Conservation (phyloP, 2,113 vertebrate genomes). For the Nibea coibor region DNA sequence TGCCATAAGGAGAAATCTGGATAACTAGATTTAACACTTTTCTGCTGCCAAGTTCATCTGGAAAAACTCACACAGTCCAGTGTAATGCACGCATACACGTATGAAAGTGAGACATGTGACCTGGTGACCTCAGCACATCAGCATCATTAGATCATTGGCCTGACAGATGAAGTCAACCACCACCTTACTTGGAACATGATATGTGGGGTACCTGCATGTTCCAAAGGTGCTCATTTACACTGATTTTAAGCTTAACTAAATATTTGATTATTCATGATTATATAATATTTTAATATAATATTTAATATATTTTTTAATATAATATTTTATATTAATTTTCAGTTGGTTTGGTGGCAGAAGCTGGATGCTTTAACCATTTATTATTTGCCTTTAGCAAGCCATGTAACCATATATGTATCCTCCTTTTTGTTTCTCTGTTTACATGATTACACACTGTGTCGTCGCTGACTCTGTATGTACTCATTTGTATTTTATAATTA, state of each 20-base stretch:
- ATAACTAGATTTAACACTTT: slow-evolving; percentile 23
- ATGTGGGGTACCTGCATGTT: neutral
- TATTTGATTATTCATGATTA: neutral
- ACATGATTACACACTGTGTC: no score
- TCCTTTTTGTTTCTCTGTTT: no score
- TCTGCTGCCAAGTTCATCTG: neutral
- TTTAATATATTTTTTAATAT: no score
- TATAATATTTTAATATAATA: no score
- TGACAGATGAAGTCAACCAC: neutral
- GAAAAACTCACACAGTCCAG: neutral
- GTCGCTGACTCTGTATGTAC: neutral
- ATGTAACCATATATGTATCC: no score
- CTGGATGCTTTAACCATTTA: neutral
- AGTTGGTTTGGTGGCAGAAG: neutral
- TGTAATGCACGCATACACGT: neutral
- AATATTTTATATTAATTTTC: neutral
- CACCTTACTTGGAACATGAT: neutral
- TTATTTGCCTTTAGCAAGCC: neutral
- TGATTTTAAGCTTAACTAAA: neutral
- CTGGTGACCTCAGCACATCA: neutral
- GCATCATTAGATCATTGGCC: neutral
- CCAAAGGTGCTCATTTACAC: neutral
- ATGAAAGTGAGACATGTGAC: neutral
- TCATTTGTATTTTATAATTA: neutral
- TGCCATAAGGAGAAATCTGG: neutral